Evolutionary conservation across 64 coral and sea anemone genomes (phyloP).

Genomic region (Actinia tenebrosa): DNA sequence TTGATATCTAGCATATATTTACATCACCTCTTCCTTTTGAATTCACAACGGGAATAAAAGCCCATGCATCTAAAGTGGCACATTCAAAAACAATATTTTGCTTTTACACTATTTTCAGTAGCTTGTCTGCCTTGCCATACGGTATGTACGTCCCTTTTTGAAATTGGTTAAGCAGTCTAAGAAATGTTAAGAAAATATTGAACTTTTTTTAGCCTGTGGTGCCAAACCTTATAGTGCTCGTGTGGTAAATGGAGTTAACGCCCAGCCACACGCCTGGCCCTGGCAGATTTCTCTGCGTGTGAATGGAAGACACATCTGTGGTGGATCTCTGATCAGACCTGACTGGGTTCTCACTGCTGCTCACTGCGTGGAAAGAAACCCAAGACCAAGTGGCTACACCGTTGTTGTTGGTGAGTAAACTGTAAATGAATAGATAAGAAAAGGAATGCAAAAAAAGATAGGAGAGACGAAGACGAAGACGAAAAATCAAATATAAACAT

Average conservation of each 20-base stretch:
- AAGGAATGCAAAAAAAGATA: neutral
- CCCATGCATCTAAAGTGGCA: too few relatives aligned
- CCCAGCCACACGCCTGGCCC: slow-evolving; percentile 67
- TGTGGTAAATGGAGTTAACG: slow-evolving; percentile 65
- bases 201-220: neutral
- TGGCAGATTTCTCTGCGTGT: slow-evolving; percentile 77
- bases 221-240: neutral
- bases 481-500: too few relatives aligned
- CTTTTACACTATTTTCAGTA: too few relatives aligned
- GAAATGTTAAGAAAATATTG: too few relatives aligned
- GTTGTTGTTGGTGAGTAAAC: slow-evolving; percentile 21
- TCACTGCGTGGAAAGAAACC: slow-evolving; percentile 48
- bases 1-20: too few relatives aligned
- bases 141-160: too few relatives aligned
- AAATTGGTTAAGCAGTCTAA: too few relatives aligned
- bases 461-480: too few relatives aligned
- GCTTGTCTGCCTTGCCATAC: too few relatives aligned
- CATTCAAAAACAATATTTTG: too few relatives aligned
- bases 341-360: slow-evolving; percentile 44
- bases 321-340: slow-evolving; percentile 32
- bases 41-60: too few relatives aligned
- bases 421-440: neutral
- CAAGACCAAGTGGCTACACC: slow-evolving; percentile 17
- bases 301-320: slow-evolving; percentile 35
- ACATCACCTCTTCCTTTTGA: too few relatives aligned